Base-by-base conservation (phyloP, 2,888 invertebrate genomes). In the Tolmerus cingulatus region DNA sequence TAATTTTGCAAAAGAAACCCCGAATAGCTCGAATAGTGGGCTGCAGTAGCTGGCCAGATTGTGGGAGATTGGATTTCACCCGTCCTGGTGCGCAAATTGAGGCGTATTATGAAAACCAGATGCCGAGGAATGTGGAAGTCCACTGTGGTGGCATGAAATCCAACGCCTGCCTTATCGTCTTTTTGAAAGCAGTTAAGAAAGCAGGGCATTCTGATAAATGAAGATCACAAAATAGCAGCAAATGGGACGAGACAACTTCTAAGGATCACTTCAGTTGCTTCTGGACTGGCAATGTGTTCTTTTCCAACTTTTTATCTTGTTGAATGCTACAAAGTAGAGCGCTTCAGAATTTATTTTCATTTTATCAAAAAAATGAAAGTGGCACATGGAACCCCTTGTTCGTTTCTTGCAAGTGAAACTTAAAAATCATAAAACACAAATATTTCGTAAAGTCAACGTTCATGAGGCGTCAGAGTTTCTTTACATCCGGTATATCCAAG, bases 101-200 rank as follows among this genome's bases (percentile, higher is more conserved):
- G 79, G 79, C 79, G 79, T 79, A 27, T 51, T 27, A 46, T 30
- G 79, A 78, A 79, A 23, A 40, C 55, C 79, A 79, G 79, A 79
- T 79, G 79, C 51, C 51, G 27, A 16, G 23, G 34, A 34, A 79
- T 79, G 46, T 79, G 51, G 79, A 51, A 79, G 79, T 79, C 79
- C 79, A 79, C 51, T 51, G 79, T 79, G 51, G 43, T 78, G 79
- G 79, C 51, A 19, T 84, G 82, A 40, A 84, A 84, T 66, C 40
- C 66, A 66, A 84, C 30, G 82, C 66, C 40, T 16, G 12, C 4
- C 23, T 84, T 84, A 66, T 84, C 66, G 12, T 14, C 66, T 12
- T n/a, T 66, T 66, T 66, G 27, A 19, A 23, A 66, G 66, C 66
- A 66, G 23, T 66, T 2, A 66, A 27, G 12, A 66, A 23, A 66